These are phyloP conservation scores for Chelonus insularis DNA, from an alignment of 1,140 invertebrate genomes.

Conservation along the genomic window DNA sequence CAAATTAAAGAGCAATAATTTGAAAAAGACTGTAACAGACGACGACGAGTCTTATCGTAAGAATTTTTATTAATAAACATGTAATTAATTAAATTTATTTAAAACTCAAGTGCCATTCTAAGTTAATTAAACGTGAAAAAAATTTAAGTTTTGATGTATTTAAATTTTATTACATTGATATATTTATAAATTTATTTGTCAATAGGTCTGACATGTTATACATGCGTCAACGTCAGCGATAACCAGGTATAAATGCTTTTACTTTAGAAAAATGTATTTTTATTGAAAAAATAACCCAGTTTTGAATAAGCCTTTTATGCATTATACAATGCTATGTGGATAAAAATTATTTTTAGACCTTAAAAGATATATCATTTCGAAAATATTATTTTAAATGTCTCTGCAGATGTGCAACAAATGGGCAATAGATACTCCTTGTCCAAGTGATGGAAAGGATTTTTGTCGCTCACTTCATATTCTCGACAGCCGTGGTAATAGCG, in stretches of 20 bases:
- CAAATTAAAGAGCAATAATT: conserved; percentile 41
- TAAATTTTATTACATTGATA: too few relatives aligned
- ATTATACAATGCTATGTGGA: too few relatives aligned
- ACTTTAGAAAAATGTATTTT: too few relatives aligned
- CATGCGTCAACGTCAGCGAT: conserved; percentile 71
- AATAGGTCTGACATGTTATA: conserved; percentile 67
- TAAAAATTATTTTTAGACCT: too few relatives aligned
- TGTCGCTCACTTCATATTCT: conserved; percentile 69
- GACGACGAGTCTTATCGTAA: conserved; percentile 58
- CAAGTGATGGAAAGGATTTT: conserved; percentile 65
- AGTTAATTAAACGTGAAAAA: too few relatives aligned
- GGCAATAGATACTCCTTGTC: conserved; percentile 69
- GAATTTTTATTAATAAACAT: conserved; percentile 39
- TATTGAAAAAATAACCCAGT: too few relatives aligned
- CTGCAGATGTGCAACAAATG: conserved; percentile 66
- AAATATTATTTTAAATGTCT: too few relatives aligned
- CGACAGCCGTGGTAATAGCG: conserved; percentile 67
- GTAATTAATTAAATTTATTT: conserved; percentile 4
- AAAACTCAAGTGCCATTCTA: too few relatives aligned
- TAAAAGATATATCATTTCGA: too few relatives aligned
- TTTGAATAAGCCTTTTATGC: too few relatives aligned
- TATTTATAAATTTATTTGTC: too few relatives aligned
- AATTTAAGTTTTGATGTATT: too few relatives aligned
- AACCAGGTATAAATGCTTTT: conserved; percentile 62
- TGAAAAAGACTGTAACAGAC: conserved; percentile 42